Conservation (phyloP, 2,888 invertebrate genomes). For the Mellilla xanthometata region DNA sequence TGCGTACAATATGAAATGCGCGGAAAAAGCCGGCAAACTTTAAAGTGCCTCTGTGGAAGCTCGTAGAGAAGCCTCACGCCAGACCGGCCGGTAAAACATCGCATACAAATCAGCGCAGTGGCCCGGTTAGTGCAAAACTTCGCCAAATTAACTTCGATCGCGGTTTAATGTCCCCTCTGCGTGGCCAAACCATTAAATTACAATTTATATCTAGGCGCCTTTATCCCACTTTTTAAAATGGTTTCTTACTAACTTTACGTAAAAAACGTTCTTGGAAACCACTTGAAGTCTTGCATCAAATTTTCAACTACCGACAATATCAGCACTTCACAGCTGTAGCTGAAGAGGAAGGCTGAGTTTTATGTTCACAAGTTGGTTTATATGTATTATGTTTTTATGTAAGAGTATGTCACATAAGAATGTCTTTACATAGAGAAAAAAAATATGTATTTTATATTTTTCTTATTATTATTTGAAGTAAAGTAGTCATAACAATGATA, state of each 20-base stretch:
- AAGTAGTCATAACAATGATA: too few relatives aligned
- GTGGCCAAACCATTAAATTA: slow-evolving; percentile 50
- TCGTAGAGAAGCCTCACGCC: slow-evolving; percentile 41
- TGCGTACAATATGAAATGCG: slow-evolving; percentile 38
- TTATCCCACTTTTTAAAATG: slow-evolving; percentile 52
- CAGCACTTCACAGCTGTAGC: slow-evolving; percentile 3
- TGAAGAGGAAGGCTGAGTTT: slow-evolving; percentile 1
- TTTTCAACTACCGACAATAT: slow-evolving; percentile 21
- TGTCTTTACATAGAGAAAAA: too few relatives aligned
- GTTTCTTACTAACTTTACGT: slow-evolving; percentile 34
- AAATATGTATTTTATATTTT: too few relatives aligned
- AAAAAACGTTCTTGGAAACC: slow-evolving; percentile 6
- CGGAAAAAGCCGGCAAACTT: slow-evolving; percentile 48
- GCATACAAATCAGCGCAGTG: slow-evolving; percentile 60
- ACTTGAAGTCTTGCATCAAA: slow-evolving; percentile 27
- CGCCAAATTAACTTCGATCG: slow-evolving; percentile 60
- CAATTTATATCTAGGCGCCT: slow-evolving; percentile 49
- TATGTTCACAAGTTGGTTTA: neutral
- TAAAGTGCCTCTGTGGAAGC: slow-evolving; percentile 45
- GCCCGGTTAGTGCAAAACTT: slow-evolving; percentile 48
- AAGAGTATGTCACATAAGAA: too few relatives aligned
- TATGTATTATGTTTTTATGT: too few relatives aligned
- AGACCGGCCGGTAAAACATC: slow-evolving; percentile 44
- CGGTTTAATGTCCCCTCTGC: slow-evolving; percentile 53
- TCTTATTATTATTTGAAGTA: too few relatives aligned